Conservation (phyloP, 64 coral and sea anemone species). For the Montipora capricornis region DNA sequence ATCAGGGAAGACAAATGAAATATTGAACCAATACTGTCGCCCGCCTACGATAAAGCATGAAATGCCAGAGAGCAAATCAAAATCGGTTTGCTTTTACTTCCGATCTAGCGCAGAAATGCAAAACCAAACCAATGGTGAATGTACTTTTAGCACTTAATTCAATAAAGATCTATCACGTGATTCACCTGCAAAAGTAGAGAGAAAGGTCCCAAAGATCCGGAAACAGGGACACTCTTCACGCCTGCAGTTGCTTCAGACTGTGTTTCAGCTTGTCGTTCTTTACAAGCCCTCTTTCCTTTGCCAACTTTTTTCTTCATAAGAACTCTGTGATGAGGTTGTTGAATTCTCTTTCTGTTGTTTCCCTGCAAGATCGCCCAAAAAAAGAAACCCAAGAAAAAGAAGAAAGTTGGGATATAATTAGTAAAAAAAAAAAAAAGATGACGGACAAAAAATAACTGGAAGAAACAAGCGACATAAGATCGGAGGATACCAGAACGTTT, state of each 20-base stretch:
- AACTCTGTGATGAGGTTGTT: conserved; percentile 55
- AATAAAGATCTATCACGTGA: neutral
- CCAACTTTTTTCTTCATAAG: conserved; percentile 50
- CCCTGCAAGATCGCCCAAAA: conserved; percentile 3
- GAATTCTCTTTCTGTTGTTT: neutral
- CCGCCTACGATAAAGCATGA: too few species aligned
- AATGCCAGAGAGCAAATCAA: too few species aligned
- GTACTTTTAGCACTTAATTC: too few species aligned
- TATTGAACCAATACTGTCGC: too few species aligned
- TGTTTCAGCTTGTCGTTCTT: neutral
- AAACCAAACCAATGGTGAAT: too few species aligned
- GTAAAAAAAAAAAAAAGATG: too few species aligned
- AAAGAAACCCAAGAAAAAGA: neutral
- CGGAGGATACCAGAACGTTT: too few species aligned
- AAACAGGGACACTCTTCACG: conserved; percentile 9
- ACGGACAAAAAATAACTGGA: too few species aligned
- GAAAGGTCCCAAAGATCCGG: conserved; percentile 73
- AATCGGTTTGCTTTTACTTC: too few species aligned
- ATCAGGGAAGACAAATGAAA: too few species aligned
- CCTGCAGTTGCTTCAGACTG: neutral
- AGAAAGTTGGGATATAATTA: neutral
- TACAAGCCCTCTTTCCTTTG: conserved; percentile 11
- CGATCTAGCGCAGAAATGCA: too few species aligned
- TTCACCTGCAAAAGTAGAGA: conserved; percentile 85
- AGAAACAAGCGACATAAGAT: too few species aligned